These are phyloP conservation scores for Capromys pilorides DNA, from an alignment of 2,797 vertebrate genomes.

Conservation along the genomic window DNA sequence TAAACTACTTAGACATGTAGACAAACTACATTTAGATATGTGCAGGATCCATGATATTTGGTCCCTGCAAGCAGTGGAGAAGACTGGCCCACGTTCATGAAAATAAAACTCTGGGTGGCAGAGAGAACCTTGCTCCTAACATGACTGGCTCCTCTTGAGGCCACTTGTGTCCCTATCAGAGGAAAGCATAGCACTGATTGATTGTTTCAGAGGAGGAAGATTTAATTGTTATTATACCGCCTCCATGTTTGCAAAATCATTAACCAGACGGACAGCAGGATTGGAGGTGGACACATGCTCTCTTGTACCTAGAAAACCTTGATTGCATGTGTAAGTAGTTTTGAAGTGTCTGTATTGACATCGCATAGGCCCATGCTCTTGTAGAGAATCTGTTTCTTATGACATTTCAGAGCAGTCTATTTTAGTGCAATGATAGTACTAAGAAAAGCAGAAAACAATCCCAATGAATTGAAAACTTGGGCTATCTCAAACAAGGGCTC, in stretches of 20 bases:
- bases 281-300: background rate
- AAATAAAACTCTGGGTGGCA: constrained; percentile 22
- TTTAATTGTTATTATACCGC: constrained; percentile 15
- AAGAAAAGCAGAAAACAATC: constrained; percentile 23
- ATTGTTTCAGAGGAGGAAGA: background rate
- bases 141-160: background rate
- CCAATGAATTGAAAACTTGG: background rate
- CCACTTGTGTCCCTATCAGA: background rate
- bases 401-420: background rate
- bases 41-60: background rate
- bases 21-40: too few species aligned
- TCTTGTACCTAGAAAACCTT: constrained; percentile 7
- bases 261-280: background rate
- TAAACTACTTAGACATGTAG: constrained; percentile 49
- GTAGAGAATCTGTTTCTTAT: background rate
- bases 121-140: background rate
- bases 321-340: background rate
- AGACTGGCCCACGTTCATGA: background rate
- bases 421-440: background rate
- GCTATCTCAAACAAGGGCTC: constrained; percentile 2
- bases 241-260: constrained; percentile 18
- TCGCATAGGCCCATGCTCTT: background rate
- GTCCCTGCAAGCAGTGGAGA: constrained; percentile 13
- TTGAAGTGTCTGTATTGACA: background rate
- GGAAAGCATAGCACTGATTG: constrained; percentile 6